Conservation (phyloP, 2,113 vertebrate species). For the Ellobius talpinus region DNA sequence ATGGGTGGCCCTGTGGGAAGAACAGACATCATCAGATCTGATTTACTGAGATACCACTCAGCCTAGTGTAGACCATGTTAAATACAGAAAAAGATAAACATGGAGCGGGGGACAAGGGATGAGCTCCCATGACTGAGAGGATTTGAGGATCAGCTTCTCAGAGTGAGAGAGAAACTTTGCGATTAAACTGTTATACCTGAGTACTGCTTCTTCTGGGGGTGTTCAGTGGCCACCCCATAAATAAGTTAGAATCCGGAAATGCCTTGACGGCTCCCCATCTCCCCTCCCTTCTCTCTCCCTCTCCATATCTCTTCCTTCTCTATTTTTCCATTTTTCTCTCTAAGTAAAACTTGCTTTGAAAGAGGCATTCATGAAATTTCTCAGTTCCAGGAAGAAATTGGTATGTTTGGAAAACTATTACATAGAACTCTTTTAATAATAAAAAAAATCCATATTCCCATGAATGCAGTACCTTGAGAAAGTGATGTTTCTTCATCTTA, state of each 20-base stretch:
- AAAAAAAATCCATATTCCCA: background rate
- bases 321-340: background rate
- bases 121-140: background rate
- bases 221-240: background rate
- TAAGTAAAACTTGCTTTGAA: slow-evolving; percentile 30
- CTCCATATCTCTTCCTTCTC: background rate
- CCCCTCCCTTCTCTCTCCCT: background rate
- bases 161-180: background rate
- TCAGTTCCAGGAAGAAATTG: background rate
- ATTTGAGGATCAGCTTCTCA: background rate
- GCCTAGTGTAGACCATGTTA: background rate
- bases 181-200: background rate
- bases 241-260: background rate
- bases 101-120: background rate
- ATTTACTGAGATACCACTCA: background rate
- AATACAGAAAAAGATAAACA: slow-evolving; percentile 43
- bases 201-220: background rate
- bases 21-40: background rate
- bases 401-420: background rate
- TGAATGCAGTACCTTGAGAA: background rate
- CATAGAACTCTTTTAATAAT: background rate
- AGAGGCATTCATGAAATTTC: background rate
- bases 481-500: background rate
- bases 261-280: background rate
- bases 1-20: background rate